Evolutionary conservation across 92 coral and sea anemone genomes (phyloP), one percentile per base, ranked within the genome.

Genomic region (Bergia puertoricense): DNA sequence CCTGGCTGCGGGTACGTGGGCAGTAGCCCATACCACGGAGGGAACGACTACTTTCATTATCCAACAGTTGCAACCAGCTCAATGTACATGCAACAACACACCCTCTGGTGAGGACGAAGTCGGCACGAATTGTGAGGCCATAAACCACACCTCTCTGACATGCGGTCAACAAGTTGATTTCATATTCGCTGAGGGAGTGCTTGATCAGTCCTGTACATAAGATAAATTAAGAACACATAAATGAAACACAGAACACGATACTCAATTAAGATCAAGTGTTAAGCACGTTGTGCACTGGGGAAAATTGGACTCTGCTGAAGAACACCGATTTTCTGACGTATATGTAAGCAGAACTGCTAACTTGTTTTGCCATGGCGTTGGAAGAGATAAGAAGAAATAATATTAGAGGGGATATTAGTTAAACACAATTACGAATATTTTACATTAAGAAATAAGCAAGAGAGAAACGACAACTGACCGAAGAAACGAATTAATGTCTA

Each of bases 1-100:
- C 94, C 96, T 9, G 84, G 90, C 44, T 95, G 98, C 88, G 92
- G 96, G 56, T 95, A 95, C 69, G 90, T 95, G n/a, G 89, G 90
- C 51, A 74, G 93, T 23, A 81, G 95, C n/a, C 88, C 94, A 1
- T 90, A 90, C 51, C 94, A 95, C 18, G 87, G 87, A 22, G 93
- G 90, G 76, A 91, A 92, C 42, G 98, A 95, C 46, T 95, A 91
- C 77, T 89, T 95, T 23, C 98, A 92, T 51, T 95, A 93, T 74
- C 93, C 96, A n/a, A 39, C 96, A 8, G 85, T 94, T 0, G 90
- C 92, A 37, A 22, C 87, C 13, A 93, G 90, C 84, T 95, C 98
- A 37, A 20, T 94, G n/a, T 95, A 92, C 88, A 79, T 95, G 45
- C 98, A 93, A 40, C 91, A 22, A 40, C 54, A 94, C 14, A 59